These are phyloP conservation scores for Megalopta genalis DNA, from an alignment of 1,140 invertebrate species.

Conservation along the genomic window DNA sequence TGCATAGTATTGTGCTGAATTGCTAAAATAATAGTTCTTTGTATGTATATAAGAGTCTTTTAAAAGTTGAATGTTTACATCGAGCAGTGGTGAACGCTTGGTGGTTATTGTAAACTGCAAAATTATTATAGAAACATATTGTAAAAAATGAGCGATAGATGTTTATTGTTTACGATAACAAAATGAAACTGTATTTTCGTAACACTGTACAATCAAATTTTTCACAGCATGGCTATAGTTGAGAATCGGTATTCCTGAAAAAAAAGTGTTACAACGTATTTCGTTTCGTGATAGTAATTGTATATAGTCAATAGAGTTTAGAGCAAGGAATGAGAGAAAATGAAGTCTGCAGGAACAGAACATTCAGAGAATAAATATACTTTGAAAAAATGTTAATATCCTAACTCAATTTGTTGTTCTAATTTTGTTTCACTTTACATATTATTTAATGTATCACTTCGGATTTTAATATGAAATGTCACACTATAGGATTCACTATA, in stretches of 20 bases:
- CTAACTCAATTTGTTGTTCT: slow-evolving; percentile 44
- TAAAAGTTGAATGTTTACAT: slow-evolving; percentile 33
- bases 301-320: slow-evolving; percentile 57
- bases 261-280: slow-evolving; percentile 48
- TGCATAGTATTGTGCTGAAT: slow-evolving; percentile 37
- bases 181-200: slow-evolving; percentile 69
- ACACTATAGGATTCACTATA: neutral
- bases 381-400: slow-evolving; percentile 39
- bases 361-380: slow-evolving; percentile 56
- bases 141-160: slow-evolving; percentile 44
- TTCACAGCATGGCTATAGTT: slow-evolving; percentile 42
- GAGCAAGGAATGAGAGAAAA: slow-evolving; percentile 46
- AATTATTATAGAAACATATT: slow-evolving; percentile 42
- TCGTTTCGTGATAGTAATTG: slow-evolving; percentile 54
- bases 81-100: slow-evolving; percentile 22
- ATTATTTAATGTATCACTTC: slow-evolving; percentile 26
- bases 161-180: slow-evolving; percentile 53
- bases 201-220: slow-evolving; percentile 62
- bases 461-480: slow-evolving; percentile 10
- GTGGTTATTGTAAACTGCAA: slow-evolving; percentile 51
- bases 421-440: slow-evolving; percentile 27
- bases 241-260: slow-evolving; percentile 45
- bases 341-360: slow-evolving; percentile 63
- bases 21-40: slow-evolving; percentile 46
- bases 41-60: slow-evolving; percentile 41